phyloP scores from a whole-genome alignment of 2,113 vertebrate species.

The Oreochromis niloticus region DNA sequence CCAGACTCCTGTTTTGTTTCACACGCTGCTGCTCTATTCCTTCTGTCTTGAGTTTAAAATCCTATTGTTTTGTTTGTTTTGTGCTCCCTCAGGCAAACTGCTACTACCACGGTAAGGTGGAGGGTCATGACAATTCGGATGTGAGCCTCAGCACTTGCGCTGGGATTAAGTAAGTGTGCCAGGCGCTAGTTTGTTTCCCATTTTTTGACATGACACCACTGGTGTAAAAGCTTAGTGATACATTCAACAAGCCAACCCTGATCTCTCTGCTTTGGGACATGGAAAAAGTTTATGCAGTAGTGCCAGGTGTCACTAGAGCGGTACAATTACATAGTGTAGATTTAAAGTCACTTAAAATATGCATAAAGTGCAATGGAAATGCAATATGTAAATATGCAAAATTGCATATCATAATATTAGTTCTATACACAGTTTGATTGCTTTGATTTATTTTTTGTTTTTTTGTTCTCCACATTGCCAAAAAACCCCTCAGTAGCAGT shows the following conservation, averaged over 20 bases:
- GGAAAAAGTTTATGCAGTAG: neutral
- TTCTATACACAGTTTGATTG: neutral
- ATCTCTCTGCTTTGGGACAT: neutral
- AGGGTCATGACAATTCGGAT: constrained; percentile 60
- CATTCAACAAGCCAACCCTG: neutral
- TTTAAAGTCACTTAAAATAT: neutral
- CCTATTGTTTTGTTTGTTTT: neutral
- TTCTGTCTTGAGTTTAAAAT: neutral
- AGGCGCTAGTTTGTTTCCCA: neutral
- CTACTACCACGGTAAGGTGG: constrained; percentile 77
- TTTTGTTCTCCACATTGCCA: neutral
- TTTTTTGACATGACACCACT: neutral
- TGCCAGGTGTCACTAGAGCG: neutral
- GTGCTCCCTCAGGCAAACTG: constrained; percentile 67
- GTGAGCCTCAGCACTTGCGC: constrained; percentile 73
- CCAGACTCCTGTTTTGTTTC: neutral
- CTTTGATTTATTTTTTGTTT: neutral
- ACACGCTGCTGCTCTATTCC: neutral
- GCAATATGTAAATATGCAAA: neutral
- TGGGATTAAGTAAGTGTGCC: constrained; percentile 68
- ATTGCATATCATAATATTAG: neutral
- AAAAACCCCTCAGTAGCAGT: neutral
- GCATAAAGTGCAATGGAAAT: neutral
- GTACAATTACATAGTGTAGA: neutral
- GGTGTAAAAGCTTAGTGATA: neutral